Percentiles rank a stretch among this genome's conserved stretches.
Conservation (phyloP, 1,140 invertebrate species). For the Drosophila lowei region DNA sequence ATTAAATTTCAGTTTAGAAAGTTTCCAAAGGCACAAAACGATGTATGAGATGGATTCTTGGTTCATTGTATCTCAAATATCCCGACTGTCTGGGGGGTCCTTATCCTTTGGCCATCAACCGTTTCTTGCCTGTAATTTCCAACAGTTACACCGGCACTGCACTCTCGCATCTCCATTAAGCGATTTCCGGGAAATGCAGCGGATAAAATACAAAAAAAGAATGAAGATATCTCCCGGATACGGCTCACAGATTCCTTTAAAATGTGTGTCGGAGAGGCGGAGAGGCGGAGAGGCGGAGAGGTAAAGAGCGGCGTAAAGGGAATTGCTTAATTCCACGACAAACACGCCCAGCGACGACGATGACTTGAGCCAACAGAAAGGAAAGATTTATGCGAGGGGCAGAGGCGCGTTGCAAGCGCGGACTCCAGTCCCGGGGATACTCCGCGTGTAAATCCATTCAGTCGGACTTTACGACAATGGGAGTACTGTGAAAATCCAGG, state of each 20-base stretch:
- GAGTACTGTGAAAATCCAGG: slow-evolving; percentile 30
- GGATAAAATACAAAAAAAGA: slow-evolving; percentile 14
- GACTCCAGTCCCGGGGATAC: slow-evolving; percentile 6
- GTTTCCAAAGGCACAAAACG: too few species aligned
- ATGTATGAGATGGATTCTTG: too few species aligned
- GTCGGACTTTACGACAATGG: slow-evolving; percentile 71
- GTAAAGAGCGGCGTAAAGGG: slow-evolving; percentile 47
- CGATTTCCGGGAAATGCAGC: slow-evolving; percentile 10
- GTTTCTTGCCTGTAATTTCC: background rate
- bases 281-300: background rate
- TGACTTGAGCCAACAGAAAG: slow-evolving; percentile 76
- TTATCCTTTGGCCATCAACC: too few species aligned
- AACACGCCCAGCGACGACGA: slow-evolving; percentile 54
- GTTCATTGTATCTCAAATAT: too few species aligned
- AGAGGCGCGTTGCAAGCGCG: slow-evolving; percentile 29
- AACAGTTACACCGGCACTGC: background rate
- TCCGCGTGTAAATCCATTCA: slow-evolving; percentile 61
- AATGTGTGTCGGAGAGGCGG: slow-evolving; percentile 47
- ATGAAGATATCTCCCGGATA: slow-evolving; percentile 19
- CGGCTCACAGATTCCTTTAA: slow-evolving; percentile 50
- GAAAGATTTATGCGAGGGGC: slow-evolving; percentile 66
- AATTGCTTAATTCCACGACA: slow-evolving; percentile 76
- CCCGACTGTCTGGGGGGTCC: too few species aligned
- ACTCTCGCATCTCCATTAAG: slow-evolving; percentile 36
- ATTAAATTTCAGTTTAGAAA: too few species aligned